Conservation (phyloP, 1,140 invertebrate genomes). For the Tribolium castaneum region DNA sequence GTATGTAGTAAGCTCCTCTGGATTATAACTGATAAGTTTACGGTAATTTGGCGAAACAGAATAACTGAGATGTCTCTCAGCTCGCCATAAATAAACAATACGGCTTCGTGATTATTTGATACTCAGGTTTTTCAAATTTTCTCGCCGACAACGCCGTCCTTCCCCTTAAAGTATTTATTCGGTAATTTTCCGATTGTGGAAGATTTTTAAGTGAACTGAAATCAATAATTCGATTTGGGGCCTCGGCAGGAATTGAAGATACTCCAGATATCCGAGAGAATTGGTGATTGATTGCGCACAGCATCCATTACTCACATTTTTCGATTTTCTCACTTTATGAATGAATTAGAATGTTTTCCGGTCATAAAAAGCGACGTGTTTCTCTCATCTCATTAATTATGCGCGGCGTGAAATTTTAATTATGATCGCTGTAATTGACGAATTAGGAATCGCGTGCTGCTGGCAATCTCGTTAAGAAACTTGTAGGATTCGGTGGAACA, state of each 20-base stretch:
- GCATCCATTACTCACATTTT: constrained; percentile 31
- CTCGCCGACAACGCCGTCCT: not conserved
- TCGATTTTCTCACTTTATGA: constrained; percentile 30
- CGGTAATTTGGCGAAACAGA: not conserved
- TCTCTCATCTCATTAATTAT: constrained; percentile 6
- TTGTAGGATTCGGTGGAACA: constrained; percentile 20
- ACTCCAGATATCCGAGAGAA: constrained; percentile 25
- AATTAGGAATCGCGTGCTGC: not conserved
- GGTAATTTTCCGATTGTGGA: not conserved
- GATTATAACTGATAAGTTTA: constrained; percentile 26
- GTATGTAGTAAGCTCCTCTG: not conserved
- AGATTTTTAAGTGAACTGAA: constrained; percentile 9
- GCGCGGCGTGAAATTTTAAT: not conserved
- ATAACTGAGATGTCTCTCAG: not conserved
- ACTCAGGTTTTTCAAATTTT: not conserved
- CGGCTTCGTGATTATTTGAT: not conserved
- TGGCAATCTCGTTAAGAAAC: constrained; percentile 16
- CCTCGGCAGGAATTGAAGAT: not conserved
- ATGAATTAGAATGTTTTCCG: constrained; percentile 29
- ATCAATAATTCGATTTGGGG: constrained; percentile 25
- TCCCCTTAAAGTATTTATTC: not conserved
- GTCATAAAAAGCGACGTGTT: constrained; percentile 10
- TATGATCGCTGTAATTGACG: not conserved
- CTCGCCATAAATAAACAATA: not conserved
- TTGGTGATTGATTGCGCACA: constrained; percentile 22